Evolutionary conservation across 2,113 vertebrate species (phyloP).

Genomic region (Mus spicilegus): DNA sequence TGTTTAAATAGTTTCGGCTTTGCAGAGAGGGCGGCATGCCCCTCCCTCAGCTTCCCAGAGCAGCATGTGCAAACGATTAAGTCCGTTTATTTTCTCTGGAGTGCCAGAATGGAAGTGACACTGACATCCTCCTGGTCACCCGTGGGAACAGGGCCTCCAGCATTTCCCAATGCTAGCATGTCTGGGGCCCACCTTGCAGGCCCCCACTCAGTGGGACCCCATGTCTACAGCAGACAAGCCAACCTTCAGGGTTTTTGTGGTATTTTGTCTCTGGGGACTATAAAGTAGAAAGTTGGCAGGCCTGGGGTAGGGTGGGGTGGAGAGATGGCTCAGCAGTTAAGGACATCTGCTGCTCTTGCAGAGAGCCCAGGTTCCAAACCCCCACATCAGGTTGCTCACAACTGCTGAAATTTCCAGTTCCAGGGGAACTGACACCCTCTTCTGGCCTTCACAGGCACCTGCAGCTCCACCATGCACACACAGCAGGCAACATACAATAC

Average conservation of each 20-base stretch:
- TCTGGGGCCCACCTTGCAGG: not conserved
- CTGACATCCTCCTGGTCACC: constrained; percentile 81
- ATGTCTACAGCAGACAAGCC: not conserved
- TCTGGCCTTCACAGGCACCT: not conserved
- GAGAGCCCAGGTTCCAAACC: not conserved
- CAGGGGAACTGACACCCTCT: not conserved
- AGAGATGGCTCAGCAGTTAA: not conserved
- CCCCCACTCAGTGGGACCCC: not conserved
- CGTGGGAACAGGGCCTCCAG: constrained; percentile 75
- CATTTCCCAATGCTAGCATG: not conserved
- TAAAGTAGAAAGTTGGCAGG: not conserved
- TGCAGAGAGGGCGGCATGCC: constrained; percentile 77
- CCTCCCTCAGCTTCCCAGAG: constrained; percentile 77
- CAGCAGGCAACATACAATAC: not conserved
- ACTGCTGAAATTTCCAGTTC: not conserved
- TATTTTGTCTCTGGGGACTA: not conserved
- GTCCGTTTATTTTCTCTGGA: constrained; percentile 85
- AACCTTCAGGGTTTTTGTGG: not conserved
- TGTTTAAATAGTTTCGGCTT: constrained; percentile 79
- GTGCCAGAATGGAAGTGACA: constrained; percentile 82
- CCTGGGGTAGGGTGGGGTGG: not conserved
- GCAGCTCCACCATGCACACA: too few relatives aligned
- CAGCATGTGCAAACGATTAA: constrained; percentile 86
- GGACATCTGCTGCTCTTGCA: not conserved
- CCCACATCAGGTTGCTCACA: too few relatives aligned